Evolutionary conservation across 1,140 invertebrate genomes (phyloP), one percentile per base, ranked within the genome.

Genomic region (Drosophila baimaii): DNA sequence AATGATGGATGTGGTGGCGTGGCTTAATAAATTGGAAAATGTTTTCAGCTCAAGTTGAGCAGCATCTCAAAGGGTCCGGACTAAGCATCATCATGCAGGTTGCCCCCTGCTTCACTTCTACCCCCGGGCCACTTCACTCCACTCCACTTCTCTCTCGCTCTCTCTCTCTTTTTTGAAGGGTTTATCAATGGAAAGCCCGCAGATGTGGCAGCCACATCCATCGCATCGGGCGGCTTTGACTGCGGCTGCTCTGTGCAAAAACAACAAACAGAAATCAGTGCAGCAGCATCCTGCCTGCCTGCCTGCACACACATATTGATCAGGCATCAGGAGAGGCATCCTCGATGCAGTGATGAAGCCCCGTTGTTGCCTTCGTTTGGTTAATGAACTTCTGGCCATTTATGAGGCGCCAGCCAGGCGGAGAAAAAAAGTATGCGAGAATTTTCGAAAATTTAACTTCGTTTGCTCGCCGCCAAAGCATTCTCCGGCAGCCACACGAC

Each of bases 1-100:
- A 84, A 89, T 89, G 84, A 89, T 89, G 90, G 84, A 89, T 89
- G 84, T 89, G 84, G 84, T 89, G 84, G 73, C 77, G 68, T 65
- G 81, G 77, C 61, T 82, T 90, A 84, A 89, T 89, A 89, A 89
- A 89, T 89, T 90, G 84, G 80, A 89, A 89, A 89, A 89, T 88
- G 79, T 88, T 89, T 84, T 41, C 78, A 62, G 62, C 56, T 62
- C 62, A 49, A 80, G 41, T 35, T 43, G 9, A 23, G 19, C 29
- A 49, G 51, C 72, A 63, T 55, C 72, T 68, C 73, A 57, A 37
- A 66, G 25, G 55, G 31, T 15, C 52, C 52, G 23, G 37, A 73
- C 73, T 52, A 56, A 76, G 70, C 49, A 47, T 23, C 49, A 47
- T 23, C 41, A 74, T 69, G 39, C 68, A 70, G 66, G 66, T 66